Percentiles rank a stretch among this genome's conserved stretches.
These are phyloP conservation scores for Phyllopteryx taeniolatus DNA, from an alignment of 2,113 vertebrate genomes.

Conservation along the genomic window DNA sequence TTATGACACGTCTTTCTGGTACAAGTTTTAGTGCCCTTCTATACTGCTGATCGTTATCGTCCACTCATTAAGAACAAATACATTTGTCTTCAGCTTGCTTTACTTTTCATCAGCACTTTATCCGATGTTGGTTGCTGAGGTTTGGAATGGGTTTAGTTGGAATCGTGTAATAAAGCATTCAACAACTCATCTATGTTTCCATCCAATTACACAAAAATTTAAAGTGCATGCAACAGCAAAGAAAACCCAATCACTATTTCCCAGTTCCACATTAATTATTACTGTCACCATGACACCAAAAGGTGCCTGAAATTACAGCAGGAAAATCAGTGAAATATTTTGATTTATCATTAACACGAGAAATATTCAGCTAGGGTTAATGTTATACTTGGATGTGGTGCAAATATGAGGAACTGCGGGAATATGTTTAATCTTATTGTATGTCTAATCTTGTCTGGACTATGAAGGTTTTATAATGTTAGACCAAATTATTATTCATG, in stretches of 20 bases:
- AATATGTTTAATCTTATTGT: not conserved
- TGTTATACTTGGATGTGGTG: not conserved
- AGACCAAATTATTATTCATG: too few species aligned
- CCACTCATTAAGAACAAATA: not conserved
- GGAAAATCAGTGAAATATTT: not conserved
- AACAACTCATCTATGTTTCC: not conserved
- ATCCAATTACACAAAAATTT: not conserved
- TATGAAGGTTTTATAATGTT: not conserved
- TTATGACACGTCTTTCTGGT: not conserved
- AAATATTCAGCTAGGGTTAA: not conserved
- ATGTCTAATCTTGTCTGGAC: not conserved
- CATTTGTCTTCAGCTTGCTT: not conserved
- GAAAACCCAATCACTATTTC: not conserved
- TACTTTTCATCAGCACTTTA: not conserved
- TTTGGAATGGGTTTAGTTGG: not conserved
- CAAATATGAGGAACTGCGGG: not conserved
- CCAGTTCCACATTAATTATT: not conserved
- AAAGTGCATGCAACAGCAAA: not conserved
- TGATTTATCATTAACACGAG: not conserved
- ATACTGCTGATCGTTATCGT: too few species aligned
- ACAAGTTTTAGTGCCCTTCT: not conserved
- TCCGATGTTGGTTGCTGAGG: not conserved
- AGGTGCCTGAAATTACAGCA: not conserved
- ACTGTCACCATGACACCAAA: not conserved
- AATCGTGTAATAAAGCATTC: not conserved